These are phyloP conservation scores for Hemaris fuciformis DNA, from an alignment of 2,888 invertebrate genomes.

Conservation along the genomic window DNA sequence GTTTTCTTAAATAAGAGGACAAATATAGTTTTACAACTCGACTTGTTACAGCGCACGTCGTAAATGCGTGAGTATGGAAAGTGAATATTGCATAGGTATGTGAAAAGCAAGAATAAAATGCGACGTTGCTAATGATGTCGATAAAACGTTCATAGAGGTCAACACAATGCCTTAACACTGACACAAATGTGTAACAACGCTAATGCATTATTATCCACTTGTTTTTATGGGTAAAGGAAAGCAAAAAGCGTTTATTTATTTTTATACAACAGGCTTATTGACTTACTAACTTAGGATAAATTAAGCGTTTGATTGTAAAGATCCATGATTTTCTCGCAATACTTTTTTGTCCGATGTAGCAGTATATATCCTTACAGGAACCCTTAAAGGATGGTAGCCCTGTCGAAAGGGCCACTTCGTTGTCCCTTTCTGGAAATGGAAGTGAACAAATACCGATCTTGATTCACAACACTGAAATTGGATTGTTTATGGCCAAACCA, in stretches of 20 bases:
- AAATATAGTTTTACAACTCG: conserved; percentile 6
- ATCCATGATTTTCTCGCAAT: too few relatives aligned
- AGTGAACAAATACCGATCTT: too few relatives aligned
- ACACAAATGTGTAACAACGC: conserved; percentile 18
- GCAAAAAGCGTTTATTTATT: not conserved
- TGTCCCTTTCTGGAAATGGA: too few relatives aligned
- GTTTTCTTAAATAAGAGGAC: not conserved
- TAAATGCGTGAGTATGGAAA: not conserved
- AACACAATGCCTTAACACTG: conserved; percentile 22
- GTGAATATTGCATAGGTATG: not conserved
- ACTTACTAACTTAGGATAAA: too few relatives aligned
- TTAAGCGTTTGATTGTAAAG: too few relatives aligned
- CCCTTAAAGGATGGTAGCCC: too few relatives aligned
- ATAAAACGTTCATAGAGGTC: conserved; percentile 32
- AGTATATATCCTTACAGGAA: too few relatives aligned
- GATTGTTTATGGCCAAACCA: too few relatives aligned
- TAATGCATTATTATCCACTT: conserved; percentile 19
- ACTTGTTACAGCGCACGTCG: not conserved
- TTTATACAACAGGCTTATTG: too few relatives aligned
- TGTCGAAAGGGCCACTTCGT: too few relatives aligned
- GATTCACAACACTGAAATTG: too few relatives aligned
- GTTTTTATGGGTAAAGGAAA: not conserved
- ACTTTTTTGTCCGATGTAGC: too few relatives aligned
- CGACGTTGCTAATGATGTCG: conserved; percentile 25
- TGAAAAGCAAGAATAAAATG: conserved; percentile 10